Conservation (phyloP, 2,888 invertebrate species). For the Tolmerus cingulatus region DNA sequence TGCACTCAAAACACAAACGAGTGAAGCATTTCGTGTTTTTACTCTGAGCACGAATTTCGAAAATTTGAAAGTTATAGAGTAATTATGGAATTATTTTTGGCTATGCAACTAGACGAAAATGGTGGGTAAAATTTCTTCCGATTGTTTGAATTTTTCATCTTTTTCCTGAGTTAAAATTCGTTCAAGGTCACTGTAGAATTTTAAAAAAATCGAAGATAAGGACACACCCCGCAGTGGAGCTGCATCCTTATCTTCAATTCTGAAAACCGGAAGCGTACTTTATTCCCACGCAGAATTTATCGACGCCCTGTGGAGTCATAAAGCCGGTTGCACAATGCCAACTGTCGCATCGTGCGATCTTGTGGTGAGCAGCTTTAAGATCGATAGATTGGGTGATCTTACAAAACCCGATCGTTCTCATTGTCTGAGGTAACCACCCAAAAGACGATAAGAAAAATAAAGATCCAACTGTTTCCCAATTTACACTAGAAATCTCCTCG, state of each 20-base stretch:
- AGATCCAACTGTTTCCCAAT: background rate
- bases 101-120: background rate
- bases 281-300: background rate
- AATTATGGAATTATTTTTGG: background rate
- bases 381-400: background rate
- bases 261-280: background rate
- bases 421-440: background rate
- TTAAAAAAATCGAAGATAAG: conserved; percentile 36
- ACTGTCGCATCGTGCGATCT: background rate
- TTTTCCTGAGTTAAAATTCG: background rate
- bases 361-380: background rate
- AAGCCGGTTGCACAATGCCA: background rate
- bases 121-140: background rate
- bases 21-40: background rate
- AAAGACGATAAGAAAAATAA: background rate
- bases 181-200: conserved; percentile 35
- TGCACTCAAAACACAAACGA: background rate
- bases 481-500: background rate
- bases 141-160: background rate
- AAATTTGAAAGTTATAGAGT: background rate
- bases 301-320: background rate
- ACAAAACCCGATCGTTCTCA: background rate
- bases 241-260: background rate
- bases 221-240: background rate
- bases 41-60: background rate